A percentile compares a stretch with the other conserved stretches of the same genome.
Conservation (phyloP, 92 coral and sea anemone species). For the Porites cylindrica region DNA sequence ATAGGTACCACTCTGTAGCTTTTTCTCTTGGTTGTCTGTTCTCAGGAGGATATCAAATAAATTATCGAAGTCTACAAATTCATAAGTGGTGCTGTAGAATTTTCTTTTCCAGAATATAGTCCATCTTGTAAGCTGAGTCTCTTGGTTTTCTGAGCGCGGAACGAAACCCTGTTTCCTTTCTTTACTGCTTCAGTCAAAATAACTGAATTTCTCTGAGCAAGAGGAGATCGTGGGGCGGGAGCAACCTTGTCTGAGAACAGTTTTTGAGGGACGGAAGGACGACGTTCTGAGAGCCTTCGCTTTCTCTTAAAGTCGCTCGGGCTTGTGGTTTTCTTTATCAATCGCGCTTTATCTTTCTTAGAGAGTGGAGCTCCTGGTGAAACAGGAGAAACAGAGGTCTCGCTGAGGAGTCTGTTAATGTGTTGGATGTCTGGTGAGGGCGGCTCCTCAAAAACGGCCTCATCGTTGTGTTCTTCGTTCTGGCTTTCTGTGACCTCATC, state of each 20-base stretch:
- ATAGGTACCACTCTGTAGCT: neutral
- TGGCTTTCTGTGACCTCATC: conserved; percentile 46
- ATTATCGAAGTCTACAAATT: neutral
- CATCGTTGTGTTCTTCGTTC: neutral
- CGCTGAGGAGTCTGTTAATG: conserved; percentile 28
- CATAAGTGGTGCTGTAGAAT: conserved; percentile 54
- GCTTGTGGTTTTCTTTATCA: conserved; percentile 80
- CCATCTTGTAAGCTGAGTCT: conserved; percentile 62
- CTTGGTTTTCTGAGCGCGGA: conserved; percentile 46
- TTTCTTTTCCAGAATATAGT: conserved; percentile 86
- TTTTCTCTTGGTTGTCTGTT: neutral
- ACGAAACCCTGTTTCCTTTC: conserved; percentile 69
- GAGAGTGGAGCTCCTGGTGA: conserved; percentile 88
- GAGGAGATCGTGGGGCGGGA: conserved; percentile 86
- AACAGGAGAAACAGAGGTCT: conserved; percentile 44
- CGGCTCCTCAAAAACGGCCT: conserved; percentile 18
- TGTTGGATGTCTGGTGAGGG: conserved; percentile 44
- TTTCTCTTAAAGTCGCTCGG: conserved; percentile 78
- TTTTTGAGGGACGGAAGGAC: conserved; percentile 87
- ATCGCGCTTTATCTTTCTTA: conserved; percentile 73
- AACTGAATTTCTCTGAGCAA: conserved; percentile 82
- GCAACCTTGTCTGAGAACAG: conserved; percentile 81
- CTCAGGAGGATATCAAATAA: neutral
- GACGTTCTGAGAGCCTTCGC: conserved; percentile 62
- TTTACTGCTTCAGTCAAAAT: conserved; percentile 54